These are phyloP conservation scores for Spialia ferax DNA, from an alignment of 2,888 invertebrate species.

Conservation along the genomic window DNA sequence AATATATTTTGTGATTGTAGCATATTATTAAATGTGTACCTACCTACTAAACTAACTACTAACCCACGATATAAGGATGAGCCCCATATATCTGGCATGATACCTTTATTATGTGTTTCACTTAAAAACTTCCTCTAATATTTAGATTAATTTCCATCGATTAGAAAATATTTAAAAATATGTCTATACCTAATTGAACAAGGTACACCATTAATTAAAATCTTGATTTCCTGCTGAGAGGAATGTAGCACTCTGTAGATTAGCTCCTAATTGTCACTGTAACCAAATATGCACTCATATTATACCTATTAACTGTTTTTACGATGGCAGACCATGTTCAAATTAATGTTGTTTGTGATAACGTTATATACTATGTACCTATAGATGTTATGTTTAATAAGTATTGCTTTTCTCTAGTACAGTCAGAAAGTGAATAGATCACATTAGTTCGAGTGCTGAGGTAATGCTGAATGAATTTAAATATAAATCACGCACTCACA, in stretches of 20 bases:
- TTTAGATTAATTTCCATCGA: no score
- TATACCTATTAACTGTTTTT: constrained; percentile 50
- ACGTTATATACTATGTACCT: constrained; percentile 43
- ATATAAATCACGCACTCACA: constrained; percentile 50
- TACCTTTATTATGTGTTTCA: no score
- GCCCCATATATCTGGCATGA: no score
- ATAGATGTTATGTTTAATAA: constrained; percentile 47
- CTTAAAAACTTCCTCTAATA: no score
- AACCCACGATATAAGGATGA: no score
- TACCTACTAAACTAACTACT: no score
- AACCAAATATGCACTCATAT: constrained; percentile 45
- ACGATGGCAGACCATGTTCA: constrained; percentile 42
- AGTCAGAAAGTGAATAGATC: constrained; percentile 56
- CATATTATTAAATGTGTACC: no score
- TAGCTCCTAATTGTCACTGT: constrained; percentile 54
- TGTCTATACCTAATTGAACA: no score
- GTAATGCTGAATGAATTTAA: constrained; percentile 58
- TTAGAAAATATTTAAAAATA: no score
- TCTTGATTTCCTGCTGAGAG: constrained; percentile 49
- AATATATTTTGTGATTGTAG: no score
- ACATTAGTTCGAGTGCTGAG: constrained; percentile 59
- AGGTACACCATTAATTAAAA: neutral
- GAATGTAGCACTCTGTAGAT: constrained; percentile 74
- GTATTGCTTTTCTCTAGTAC: constrained; percentile 67
- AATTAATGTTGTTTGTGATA: constrained; percentile 43